A percentile compares a stretch with the other conserved stretches of the same genome.
phyloP scores from a whole-genome alignment of 2,888 invertebrate species.

The Hemaris fuciformis region DNA sequence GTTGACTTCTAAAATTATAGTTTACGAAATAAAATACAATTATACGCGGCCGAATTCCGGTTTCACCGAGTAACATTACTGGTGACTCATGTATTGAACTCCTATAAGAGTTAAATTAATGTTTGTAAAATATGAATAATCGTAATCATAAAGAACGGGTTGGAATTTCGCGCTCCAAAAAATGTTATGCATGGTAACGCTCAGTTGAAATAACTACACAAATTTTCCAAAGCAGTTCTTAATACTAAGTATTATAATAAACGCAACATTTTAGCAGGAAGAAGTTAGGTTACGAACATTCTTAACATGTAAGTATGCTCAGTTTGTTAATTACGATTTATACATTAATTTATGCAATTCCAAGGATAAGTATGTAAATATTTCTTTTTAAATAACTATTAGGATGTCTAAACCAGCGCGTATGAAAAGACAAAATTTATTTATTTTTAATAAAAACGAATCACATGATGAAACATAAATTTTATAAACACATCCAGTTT shows the following conservation, averaged over 20 bases:
- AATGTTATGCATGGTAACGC: not conserved
- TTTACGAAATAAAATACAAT: not conserved
- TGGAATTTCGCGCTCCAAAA: not conserved
- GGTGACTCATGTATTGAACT: not conserved
- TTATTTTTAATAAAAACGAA: not conserved
- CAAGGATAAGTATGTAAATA: not conserved
- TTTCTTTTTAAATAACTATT: not conserved
- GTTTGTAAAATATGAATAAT: not conserved
- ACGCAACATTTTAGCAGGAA: not conserved
- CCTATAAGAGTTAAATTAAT: not conserved
- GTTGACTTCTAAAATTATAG: not conserved
- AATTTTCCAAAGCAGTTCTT: not conserved
- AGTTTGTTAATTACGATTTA: not conserved
- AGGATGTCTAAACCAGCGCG: too few relatives aligned
- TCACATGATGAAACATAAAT: not conserved
- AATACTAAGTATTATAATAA: not conserved
- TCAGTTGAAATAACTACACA: not conserved
- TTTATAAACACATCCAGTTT: not conserved
- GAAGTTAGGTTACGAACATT: not conserved
- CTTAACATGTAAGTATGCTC: not conserved
- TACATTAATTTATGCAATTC: not conserved
- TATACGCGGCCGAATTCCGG: not conserved
- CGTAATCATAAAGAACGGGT: not conserved
- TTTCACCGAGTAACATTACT: not conserved
- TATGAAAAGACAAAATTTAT: not conserved